A percentile compares a stretch with the other conserved stretches of the same genome.
These are phyloP conservation scores for Bombus sylvicola DNA, from an alignment of 1,140 invertebrate species.

Conservation along the genomic window DNA sequence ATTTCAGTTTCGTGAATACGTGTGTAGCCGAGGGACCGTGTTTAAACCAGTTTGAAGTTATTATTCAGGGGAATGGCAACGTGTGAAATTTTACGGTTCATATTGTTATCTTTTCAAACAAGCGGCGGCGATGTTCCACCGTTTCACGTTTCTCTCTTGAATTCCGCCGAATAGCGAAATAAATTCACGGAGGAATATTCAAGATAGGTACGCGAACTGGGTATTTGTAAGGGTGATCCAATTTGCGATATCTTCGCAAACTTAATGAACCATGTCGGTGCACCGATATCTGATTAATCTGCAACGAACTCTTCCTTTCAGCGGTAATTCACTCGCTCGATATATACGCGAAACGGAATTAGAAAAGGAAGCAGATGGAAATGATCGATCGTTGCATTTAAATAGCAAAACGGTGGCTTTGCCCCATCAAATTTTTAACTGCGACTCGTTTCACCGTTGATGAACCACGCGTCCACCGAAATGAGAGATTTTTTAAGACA, in stretches of 20 bases:
- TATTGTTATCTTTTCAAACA: conserved; percentile 30
- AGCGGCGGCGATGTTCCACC: background rate
- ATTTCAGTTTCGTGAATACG: background rate
- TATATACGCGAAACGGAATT: conserved; percentile 26
- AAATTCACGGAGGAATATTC: conserved; percentile 11
- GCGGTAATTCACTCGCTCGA: conserved; percentile 35
- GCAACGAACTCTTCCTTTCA: conserved; percentile 12
- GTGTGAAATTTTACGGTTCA: background rate
- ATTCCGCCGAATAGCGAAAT: background rate
- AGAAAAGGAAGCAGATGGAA: background rate
- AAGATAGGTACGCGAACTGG: background rate
- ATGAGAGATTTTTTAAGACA: background rate
- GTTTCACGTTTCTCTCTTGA: background rate
- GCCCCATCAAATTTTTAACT: conserved; percentile 20
- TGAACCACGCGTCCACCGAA: background rate
- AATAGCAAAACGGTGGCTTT: background rate
- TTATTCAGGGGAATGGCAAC: background rate
- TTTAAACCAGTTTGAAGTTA: conserved; percentile 1
- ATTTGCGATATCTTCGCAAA: conserved; percentile 47
- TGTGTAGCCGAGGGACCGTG: background rate
- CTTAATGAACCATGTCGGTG: conserved; percentile 23
- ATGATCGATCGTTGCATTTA: conserved; percentile 12
- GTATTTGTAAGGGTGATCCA: conserved; percentile 34
- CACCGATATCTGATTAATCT: conserved; percentile 45
- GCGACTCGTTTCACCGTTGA: too few species aligned